A percentile compares a stretch with the other conserved stretches of the same genome.
These are phyloP conservation scores for Rhopalosiphum padi DNA, from an alignment of 1,140 invertebrate genomes.

Conservation along the genomic window DNA sequence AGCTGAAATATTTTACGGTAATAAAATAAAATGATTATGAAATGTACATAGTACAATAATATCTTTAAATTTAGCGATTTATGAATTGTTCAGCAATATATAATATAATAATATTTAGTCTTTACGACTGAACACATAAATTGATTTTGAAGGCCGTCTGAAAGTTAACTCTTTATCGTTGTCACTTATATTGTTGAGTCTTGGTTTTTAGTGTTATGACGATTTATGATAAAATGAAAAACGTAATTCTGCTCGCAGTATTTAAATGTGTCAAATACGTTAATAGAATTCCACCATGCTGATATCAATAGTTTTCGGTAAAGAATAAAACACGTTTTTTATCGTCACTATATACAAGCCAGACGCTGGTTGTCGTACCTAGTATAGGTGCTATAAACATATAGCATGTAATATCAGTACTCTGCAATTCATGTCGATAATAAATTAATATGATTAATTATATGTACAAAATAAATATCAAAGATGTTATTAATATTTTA, in stretches of 20 bases:
- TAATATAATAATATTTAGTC: background rate
- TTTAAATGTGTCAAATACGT: background rate
- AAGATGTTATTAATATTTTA: background rate
- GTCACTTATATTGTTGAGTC: background rate
- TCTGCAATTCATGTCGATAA: background rate
- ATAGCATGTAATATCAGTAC: background rate
- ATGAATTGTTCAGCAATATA: background rate
- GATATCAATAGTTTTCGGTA: background rate
- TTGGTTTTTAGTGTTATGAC: background rate
- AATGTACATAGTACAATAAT: background rate
- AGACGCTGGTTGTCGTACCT: background rate
- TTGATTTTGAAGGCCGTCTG: conserved; percentile 35
- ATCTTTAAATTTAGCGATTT: conserved; percentile 7
- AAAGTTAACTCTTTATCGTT: background rate
- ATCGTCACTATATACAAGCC: background rate
- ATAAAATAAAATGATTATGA: background rate
- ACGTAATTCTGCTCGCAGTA: background rate
- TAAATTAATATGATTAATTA: background rate
- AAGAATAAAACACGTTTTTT: conserved; percentile 6
- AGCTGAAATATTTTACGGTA: background rate
- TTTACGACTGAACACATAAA: background rate
- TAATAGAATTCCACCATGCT: background rate
- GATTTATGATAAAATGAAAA: conserved; percentile 5
- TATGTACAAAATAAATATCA: background rate
- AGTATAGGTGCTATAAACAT: background rate